Conservation (phyloP, 2,888 invertebrate genomes). For the Neoaliturus tenellus region DNA sequence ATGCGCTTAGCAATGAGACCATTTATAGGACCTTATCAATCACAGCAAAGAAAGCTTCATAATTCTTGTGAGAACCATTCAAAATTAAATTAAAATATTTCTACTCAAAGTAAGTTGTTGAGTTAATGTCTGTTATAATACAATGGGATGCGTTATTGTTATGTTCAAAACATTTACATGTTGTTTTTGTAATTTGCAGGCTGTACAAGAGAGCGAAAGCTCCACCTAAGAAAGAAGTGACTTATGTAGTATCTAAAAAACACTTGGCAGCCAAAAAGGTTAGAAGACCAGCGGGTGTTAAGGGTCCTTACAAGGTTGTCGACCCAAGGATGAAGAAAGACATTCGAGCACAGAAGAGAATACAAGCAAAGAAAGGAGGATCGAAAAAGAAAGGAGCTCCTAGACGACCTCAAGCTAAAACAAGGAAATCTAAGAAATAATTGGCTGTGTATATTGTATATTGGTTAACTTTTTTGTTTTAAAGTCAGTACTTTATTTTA, state of each 20-base stretch:
- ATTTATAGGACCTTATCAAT: too few species aligned
- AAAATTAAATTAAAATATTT: too few species aligned
- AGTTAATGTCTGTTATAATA: too few species aligned
- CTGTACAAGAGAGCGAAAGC: slow-evolving; percentile 94
- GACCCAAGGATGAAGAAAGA: slow-evolving; percentile 98
- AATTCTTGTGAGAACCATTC: too few species aligned
- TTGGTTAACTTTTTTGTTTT: not conserved
- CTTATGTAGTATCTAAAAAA: slow-evolving; percentile 96
- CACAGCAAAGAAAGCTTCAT: too few species aligned
- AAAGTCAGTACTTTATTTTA: not conserved
- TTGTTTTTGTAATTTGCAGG: too few species aligned
- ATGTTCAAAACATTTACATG: too few species aligned
- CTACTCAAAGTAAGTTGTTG: too few species aligned
- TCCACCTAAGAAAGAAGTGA: slow-evolving; percentile 91
- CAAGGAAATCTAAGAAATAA: slow-evolving; percentile 53
- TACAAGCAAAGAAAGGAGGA: slow-evolving; percentile 69
- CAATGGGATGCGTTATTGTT: too few species aligned
- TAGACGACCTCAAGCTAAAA: slow-evolving; percentile 61
- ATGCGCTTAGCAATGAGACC: too few species aligned
- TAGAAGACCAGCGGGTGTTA: slow-evolving; percentile 89
- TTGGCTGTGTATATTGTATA: not conserved
- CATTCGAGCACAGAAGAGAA: slow-evolving; percentile 78
- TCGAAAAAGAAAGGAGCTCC: slow-evolving; percentile 70
- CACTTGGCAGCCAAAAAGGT: slow-evolving; percentile 85
- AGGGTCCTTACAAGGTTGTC: slow-evolving; percentile 96